These are phyloP conservation scores for Lycocorax pyrrhopterus DNA, from an alignment of 2,113 vertebrate genomes.

Conservation along the genomic window DNA sequence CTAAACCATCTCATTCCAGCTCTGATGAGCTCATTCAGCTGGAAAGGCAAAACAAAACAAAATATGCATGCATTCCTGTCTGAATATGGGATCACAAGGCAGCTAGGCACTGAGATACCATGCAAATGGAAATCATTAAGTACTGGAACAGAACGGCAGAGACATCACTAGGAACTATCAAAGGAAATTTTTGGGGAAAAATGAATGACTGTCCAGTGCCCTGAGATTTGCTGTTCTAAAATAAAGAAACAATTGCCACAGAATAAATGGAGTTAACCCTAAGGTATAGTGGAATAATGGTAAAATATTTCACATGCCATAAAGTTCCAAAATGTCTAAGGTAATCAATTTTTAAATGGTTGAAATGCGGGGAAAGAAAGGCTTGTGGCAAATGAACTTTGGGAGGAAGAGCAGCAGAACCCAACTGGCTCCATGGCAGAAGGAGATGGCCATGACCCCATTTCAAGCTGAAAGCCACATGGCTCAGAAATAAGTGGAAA, in stretches of 20 bases:
- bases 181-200: background rate
- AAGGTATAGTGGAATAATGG: background rate
- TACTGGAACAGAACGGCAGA: background rate
- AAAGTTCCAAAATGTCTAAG: background rate
- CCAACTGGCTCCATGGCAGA: background rate
- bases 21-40: background rate
- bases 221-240: background rate
- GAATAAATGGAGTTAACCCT: background rate
- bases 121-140: background rate
- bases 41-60: slow-evolving; percentile 2
- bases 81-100: background rate
- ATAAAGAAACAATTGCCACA: background rate
- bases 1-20: background rate
- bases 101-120: background rate
- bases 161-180: background rate
- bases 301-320: background rate
- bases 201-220: background rate
- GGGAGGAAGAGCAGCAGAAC: background rate
- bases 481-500: background rate
- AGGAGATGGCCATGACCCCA: background rate
- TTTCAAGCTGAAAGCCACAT: background rate
- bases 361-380: background rate
- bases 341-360: background rate
- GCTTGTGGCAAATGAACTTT: background rate
- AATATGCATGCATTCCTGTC: background rate